Base-by-base conservation (phyloP, 2,888 invertebrate genomes). In the Oasisia sp. region DNA sequence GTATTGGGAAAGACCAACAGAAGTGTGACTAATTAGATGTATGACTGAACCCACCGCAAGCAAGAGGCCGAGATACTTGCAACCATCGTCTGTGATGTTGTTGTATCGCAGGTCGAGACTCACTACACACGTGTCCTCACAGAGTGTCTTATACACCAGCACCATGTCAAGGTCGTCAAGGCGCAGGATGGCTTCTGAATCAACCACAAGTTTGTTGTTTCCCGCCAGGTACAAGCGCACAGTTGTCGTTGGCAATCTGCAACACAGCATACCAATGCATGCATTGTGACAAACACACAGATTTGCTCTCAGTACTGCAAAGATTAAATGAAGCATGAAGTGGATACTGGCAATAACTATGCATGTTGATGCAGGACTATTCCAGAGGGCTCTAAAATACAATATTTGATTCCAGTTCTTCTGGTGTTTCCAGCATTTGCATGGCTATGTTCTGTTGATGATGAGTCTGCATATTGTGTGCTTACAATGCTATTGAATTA, bases 101-200 rank as follows among this genome's bases (percentile, higher is more conserved):
- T 96, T 96, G 93, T 95, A 96, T 27, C 96, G 94, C 0, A 96
- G 94, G 91, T 96, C 96, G 9, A 96, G 92, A 91, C 95, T 95
- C 9, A 94, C 94, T 32, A 96, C 94, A 93, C 94, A 95, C 0
- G 93, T 93, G 93, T 95, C 95, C 89, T 94, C 94, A 90, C 94
- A 94, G 38, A 96, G 94, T n/a, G 95, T 93, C 92, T 94, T 94
- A 93, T 94, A 95, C 5, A 96, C 93, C 0, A 94, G 93, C 90
- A 93, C 93, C 74, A 95, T 94, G 92, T 96, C 96, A 4, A 93
- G 92, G 92, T 96, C 96, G 9, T 91, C 94, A 9, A 96, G 93
- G 58, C 95, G 91, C 92, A 93, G 95, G 74, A 74, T n/a, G 7
- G 74, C n/a, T 27, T 44, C 45, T 32, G 91, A 50, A 32, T 45